Evolutionary conservation across 1,140 invertebrate species (phyloP).

Genomic region (Euura lappo): DNA sequence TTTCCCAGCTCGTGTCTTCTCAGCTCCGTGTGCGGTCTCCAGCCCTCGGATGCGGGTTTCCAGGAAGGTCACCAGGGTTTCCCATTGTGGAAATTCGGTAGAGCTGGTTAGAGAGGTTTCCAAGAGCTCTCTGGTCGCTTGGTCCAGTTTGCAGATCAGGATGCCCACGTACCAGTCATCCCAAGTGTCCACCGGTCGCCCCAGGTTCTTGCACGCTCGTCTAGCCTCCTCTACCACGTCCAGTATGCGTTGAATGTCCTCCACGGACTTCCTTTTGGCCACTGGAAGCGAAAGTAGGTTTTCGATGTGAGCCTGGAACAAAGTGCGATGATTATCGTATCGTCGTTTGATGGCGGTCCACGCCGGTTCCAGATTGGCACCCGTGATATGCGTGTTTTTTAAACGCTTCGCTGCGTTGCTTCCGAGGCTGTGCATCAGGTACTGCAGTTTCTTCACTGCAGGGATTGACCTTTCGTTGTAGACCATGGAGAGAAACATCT

Average conservation of each 20-base stretch:
- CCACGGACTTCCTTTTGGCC: slow-evolving; percentile 23
- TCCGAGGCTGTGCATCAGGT: slow-evolving; percentile 18
- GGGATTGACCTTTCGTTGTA: slow-evolving; percentile 20
- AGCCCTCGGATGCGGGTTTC: not conserved
- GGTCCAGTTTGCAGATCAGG: slow-evolving; percentile 27
- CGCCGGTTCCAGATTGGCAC: slow-evolving; percentile 28
- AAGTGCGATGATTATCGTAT: slow-evolving; percentile 28
- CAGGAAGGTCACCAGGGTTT: slow-evolving; percentile 22
- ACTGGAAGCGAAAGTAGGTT: slow-evolving; percentile 23
- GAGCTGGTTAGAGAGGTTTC: slow-evolving; percentile 14
- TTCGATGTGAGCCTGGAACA: slow-evolving; percentile 30
- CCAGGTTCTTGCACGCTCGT: slow-evolving; percentile 21
- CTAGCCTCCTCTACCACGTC: slow-evolving; percentile 27
- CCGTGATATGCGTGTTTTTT: slow-evolving; percentile 25
- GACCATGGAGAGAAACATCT: slow-evolving; percentile 26
- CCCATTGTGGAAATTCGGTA: not conserved
- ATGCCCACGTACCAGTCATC: slow-evolving; percentile 27
- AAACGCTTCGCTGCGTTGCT: slow-evolving; percentile 28
- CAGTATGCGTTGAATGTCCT: slow-evolving; percentile 23
- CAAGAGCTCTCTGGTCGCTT: slow-evolving; percentile 25
- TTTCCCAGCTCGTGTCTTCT: not conserved
- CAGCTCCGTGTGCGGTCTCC: too few species aligned
- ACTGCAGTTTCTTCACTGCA: slow-evolving; percentile 24
- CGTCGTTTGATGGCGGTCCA: slow-evolving; percentile 29
- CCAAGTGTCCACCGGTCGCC: slow-evolving; percentile 26